Evolutionary conservation across 1,140 invertebrate species (phyloP).

Genomic region (Uloborus diversus): DNA sequence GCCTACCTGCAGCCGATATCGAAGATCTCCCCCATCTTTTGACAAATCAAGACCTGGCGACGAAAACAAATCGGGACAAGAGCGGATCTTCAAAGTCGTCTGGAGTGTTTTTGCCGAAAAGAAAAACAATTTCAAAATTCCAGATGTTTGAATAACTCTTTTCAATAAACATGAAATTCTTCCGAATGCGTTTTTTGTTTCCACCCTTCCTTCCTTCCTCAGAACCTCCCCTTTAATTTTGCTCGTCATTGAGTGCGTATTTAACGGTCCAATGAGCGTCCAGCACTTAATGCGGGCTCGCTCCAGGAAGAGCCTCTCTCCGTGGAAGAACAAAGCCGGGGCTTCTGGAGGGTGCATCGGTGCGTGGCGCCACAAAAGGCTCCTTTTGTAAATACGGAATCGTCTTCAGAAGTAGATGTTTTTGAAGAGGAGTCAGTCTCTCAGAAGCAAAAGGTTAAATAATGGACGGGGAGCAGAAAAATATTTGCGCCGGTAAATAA

Average conservation of each 20-base stretch:
- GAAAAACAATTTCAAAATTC: neutral
- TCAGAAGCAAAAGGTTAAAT: too few species aligned
- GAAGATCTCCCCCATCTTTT: too few species aligned
- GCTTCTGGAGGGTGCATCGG: neutral
- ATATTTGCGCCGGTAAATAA: too few species aligned
- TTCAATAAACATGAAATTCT: constrained; percentile 19
- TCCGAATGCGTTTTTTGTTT: neutral
- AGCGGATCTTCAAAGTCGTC: too few species aligned
- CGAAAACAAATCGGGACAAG: too few species aligned
- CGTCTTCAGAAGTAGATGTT: too few species aligned
- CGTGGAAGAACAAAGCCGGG: constrained; percentile 22
- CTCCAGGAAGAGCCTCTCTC: neutral
- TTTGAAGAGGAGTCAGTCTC: too few species aligned
- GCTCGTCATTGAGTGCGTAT: constrained; percentile 1
- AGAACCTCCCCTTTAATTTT: constrained; percentile 28
- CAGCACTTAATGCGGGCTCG: constrained; percentile 23
- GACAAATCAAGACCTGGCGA: too few species aligned
- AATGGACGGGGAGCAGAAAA: too few species aligned
- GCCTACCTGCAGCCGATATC: too few species aligned
- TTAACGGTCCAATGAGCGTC: constrained; percentile 12
- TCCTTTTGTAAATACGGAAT: too few species aligned
- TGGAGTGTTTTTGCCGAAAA: constrained; percentile 20
- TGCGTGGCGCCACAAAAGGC: constrained; percentile 13
- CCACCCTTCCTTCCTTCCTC: neutral
- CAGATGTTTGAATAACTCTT: constrained; percentile 37